A percentile compares a stretch with the other conserved stretches of the same genome.
Conservation (phyloP, 2,797 vertebrate genomes). For the Agapornis canus region DNA sequence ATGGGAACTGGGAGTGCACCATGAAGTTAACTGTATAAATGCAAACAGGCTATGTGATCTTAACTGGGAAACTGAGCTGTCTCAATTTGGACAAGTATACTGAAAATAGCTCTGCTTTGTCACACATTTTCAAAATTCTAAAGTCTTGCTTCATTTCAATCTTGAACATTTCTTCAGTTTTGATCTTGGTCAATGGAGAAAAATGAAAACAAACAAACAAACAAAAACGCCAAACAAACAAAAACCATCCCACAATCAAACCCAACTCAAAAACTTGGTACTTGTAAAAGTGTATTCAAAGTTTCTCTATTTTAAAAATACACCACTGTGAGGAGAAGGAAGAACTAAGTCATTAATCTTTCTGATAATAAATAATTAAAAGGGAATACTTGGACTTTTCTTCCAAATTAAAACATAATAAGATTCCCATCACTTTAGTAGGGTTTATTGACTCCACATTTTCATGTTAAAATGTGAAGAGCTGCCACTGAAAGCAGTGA, state of each 20-base stretch:
- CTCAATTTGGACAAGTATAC: not conserved
- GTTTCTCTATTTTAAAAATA: not conserved
- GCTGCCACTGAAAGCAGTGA: not conserved
- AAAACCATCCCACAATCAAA: not conserved
- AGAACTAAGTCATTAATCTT: not conserved
- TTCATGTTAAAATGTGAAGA: not conserved
- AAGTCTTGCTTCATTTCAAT: not conserved
- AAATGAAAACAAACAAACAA: rapidly evolving
- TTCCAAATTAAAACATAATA: not conserved
- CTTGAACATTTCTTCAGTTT: not conserved
- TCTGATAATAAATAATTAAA: not conserved
- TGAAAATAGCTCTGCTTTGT: not conserved
- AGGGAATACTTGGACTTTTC: not conserved
- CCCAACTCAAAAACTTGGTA: not conserved
- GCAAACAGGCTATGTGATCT: not conserved
- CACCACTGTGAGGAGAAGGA: not conserved
- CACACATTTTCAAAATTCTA: not conserved
- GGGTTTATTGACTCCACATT: not conserved
- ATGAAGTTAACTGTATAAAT: not conserved
- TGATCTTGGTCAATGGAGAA: not conserved
- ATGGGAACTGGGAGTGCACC: not conserved
- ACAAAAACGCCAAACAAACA: not conserved
- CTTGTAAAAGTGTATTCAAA: not conserved
- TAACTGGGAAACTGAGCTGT: not conserved
- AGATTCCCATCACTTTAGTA: not conserved